Evolutionary conservation across 1,140 invertebrate genomes (phyloP).

Genomic region (Thereuonema tuberculata): DNA sequence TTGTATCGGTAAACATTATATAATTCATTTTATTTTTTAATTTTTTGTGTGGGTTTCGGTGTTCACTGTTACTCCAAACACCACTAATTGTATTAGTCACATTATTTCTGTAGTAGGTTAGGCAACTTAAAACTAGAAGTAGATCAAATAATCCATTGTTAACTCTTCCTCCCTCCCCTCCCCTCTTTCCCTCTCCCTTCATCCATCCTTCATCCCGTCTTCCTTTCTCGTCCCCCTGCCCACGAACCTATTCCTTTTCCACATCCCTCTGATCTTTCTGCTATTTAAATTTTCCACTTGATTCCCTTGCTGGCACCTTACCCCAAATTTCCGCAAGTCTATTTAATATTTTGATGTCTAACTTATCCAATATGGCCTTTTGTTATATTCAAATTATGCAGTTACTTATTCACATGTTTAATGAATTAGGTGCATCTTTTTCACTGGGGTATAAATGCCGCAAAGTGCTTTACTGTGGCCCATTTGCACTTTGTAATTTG

Average conservation of each 20-base stretch:
- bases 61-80: background rate
- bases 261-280: background rate
- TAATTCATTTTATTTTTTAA: background rate
- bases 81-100: conserved; percentile 2
- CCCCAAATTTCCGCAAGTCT: background rate
- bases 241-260: background rate
- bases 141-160: background rate
- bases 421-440: background rate
- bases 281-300: background rate
- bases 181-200: background rate
- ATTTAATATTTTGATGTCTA: background rate
- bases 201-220: background rate
- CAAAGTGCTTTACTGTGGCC: conserved; percentile 5
- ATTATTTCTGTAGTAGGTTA: background rate
- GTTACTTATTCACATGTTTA: background rate
- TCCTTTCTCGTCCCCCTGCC: background rate
- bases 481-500: conserved; percentile 6
- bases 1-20: background rate
- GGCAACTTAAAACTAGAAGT: background rate
- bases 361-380: background rate
- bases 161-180: background rate
- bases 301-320: background rate
- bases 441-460: conserved; percentile 1
- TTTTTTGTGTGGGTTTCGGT: conserved; percentile 3
- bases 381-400: background rate